These are phyloP conservation scores for Invenusta paracnida DNA, from an alignment of 2,888 invertebrate genomes.

Conservation along the genomic window DNA sequence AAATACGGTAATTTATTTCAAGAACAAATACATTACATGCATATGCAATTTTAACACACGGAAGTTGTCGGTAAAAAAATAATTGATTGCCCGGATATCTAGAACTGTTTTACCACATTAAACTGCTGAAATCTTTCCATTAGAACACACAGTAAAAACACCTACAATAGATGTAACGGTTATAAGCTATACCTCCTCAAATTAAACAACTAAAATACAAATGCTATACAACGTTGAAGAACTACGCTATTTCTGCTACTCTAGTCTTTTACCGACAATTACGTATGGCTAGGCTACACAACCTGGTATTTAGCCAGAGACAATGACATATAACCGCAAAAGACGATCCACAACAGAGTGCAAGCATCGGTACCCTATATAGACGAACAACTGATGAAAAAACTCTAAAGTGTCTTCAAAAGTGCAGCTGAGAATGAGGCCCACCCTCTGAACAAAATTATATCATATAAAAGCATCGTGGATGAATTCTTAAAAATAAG, in stretches of 20 bases:
- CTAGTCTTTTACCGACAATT: not conserved
- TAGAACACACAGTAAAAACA: not conserved
- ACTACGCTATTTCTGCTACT: not conserved
- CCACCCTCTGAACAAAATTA: not conserved
- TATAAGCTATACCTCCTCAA: not conserved
- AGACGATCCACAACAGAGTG: not conserved
- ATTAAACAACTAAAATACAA: not conserved
- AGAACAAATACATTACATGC: no score
- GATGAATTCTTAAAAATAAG: not conserved
- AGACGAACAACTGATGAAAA: no score
- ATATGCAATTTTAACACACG: no score
- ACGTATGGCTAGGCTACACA: not conserved
- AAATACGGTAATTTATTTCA: no score
- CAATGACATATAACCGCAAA: not conserved
- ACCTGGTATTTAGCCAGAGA: not conserved
- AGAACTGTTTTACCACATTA: no score
- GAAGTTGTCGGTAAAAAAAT: no score
- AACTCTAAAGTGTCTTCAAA: not conserved
- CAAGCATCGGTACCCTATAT: not conserved
- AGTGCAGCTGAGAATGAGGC: not conserved
- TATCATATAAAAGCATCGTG: not conserved
- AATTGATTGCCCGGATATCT: no score
- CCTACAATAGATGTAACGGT: not conserved
- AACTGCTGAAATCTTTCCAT: not conserved
- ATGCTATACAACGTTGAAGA: not conserved